A percentile compares a stretch with the other conserved stretches of the same genome.
Evolutionary conservation across 2,797 vertebrate genomes (phyloP).

Genomic region (Xenentodon cancila): DNA sequence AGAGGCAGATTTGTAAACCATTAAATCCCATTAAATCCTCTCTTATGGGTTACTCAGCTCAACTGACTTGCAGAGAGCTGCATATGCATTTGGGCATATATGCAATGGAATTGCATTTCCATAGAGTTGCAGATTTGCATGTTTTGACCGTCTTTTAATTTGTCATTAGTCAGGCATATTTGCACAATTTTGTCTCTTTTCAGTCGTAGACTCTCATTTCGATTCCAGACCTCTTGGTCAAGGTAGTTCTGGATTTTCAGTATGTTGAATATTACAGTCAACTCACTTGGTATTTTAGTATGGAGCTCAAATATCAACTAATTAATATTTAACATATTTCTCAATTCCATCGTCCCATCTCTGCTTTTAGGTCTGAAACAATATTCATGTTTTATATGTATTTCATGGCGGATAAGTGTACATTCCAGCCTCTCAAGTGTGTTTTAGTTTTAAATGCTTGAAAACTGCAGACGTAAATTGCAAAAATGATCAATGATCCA

Average conservation of each 20-base stretch:
- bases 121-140: too few relatives aligned
- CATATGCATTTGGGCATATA: constrained; percentile 2
- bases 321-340: background rate
- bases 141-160: too few relatives aligned
- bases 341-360: background rate
- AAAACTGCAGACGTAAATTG: background rate
- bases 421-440: background rate
- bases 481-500: background rate
- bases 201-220: too few relatives aligned
- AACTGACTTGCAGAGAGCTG: constrained; percentile 18
- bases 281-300: background rate
- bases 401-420: background rate
- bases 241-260: background rate
- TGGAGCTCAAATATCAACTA: background rate
- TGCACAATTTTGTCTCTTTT: too few relatives aligned
- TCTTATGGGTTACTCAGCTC: constrained; percentile 37
- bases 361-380: constrained; percentile 4
- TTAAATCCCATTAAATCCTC: constrained; percentile 38
- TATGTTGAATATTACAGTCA: background rate
- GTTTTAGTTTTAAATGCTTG: background rate
- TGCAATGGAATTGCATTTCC: background rate
- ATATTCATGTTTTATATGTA: constrained; percentile 3
- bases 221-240: too few relatives aligned
- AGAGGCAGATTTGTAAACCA: constrained; percentile 69
- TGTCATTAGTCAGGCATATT: too few relatives aligned